Evolutionary conservation across 2,797 vertebrate species (phyloP).

Genomic region (Gymnoscopelus microlampas): DNA sequence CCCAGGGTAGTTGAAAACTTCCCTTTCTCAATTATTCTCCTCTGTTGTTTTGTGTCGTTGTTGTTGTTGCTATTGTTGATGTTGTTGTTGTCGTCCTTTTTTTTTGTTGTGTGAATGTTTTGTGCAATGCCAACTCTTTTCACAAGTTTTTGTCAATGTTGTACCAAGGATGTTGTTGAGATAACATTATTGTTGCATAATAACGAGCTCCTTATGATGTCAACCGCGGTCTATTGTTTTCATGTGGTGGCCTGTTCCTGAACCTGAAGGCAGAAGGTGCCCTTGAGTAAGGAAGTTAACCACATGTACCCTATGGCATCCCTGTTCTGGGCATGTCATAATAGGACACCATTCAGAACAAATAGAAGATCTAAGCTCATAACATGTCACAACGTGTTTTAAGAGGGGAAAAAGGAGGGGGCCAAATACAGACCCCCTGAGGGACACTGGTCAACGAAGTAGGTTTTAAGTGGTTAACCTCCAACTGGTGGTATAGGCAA

Average conservation of each 20-base stretch:
- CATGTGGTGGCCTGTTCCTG: slow-evolving; percentile 1
- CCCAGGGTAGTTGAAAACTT: slow-evolving; percentile 51
- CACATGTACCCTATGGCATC: too few species aligned
- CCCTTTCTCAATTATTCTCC: slow-evolving; percentile 35
- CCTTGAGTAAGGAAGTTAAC: slow-evolving; percentile 13
- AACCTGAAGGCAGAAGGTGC: background rate
- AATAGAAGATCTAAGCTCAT: too few species aligned
- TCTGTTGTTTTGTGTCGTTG: slow-evolving; percentile 8
- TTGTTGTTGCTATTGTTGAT: slow-evolving; percentile 19
- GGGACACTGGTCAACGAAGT: too few species aligned
- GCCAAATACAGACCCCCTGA: too few species aligned
- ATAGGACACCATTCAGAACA: too few species aligned
- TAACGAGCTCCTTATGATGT: slow-evolving; percentile 1
- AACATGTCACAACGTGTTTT: too few species aligned
- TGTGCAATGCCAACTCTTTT: background rate
- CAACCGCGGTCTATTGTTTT: slow-evolving; percentile 15
- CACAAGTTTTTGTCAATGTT: too few species aligned
- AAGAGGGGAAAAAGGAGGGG: too few species aligned
- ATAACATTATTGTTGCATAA: background rate
- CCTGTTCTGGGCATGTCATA: too few species aligned
- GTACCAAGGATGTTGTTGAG: too few species aligned
- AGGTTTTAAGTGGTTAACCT: too few species aligned
- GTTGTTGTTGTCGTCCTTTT: background rate
- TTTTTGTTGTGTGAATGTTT: background rate
- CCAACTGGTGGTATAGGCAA: too few species aligned